Evolutionary conservation across 2,113 vertebrate species (phyloP), one percentile per base, ranked within the genome.

Genomic region (Mustela lutreola): DNA sequence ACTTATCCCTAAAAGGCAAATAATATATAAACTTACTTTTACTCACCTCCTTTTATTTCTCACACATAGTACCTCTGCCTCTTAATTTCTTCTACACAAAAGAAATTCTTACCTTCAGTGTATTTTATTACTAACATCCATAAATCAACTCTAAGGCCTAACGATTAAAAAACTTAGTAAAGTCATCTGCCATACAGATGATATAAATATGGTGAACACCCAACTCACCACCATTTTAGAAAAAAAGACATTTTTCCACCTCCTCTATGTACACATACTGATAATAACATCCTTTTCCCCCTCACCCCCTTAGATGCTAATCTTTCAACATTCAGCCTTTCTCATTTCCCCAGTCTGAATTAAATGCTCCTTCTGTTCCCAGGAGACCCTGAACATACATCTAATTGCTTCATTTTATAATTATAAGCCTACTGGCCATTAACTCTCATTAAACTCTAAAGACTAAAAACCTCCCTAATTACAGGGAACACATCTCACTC

Each of bases 41-140:
- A 94, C 26, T 76, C 58, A 82, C 22, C 14, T 73, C 50, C 48
- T 89, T 84, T 94, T 53, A 97, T 89, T 94, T 91, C 84, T 95
- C 84, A 71, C 15, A 67, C 83, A 56, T 19, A 75, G n/a, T 76
- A 86, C 11, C 26, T 80, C n/a, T 76, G 4, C 58, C 73, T 91
- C 63, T 92, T 92, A 75, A 15, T 89, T 94, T 89, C 65, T 94
- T 89, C 67, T 65, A 91, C 45, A 79, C 26, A 56, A 21, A 89
- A 58, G 28, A 94, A 92, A 97, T 89, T 83, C 53, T 78, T 62
- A 71, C 78, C 84, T 90, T 88, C 82, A 83, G 15, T 39, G 39
- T 90, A 93, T 36, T 62, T 96, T 81, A 87, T 75, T 62, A 92
- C 28, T 10, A 48, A 86, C 33, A 81, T 28, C 19, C 16, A 48